These are phyloP conservation scores for Paramisgurnus dabryanus DNA, from an alignment of 2,113 vertebrate species.

Conservation along the genomic window DNA sequence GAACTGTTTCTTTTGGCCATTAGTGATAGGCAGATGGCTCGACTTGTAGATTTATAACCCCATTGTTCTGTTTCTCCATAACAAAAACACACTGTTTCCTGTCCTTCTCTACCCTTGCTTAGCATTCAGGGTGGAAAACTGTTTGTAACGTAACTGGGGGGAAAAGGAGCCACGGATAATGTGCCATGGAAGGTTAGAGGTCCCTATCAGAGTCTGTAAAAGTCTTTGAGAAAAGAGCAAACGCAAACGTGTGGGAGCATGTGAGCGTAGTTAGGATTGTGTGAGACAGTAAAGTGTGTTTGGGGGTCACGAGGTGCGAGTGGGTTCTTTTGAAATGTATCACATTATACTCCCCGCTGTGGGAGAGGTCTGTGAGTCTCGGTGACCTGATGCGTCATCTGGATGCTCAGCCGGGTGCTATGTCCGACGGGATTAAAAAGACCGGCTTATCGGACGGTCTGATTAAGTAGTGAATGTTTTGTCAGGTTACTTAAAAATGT, in stretches of 20 bases:
- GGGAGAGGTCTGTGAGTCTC: conserved; percentile 29
- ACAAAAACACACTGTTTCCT: conserved; percentile 54
- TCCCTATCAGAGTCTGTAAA: conserved; percentile 16
- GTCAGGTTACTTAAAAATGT: not conserved
- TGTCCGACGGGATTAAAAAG: not conserved
- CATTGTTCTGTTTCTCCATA: conserved; percentile 50
- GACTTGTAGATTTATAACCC: conserved; percentile 36
- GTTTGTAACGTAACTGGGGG: conserved; percentile 3
- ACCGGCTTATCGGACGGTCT: not conserved
- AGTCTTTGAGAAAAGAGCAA: conserved; percentile 8
- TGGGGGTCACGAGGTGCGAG: conserved; percentile 45
- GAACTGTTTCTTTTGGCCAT: conserved; percentile 55
- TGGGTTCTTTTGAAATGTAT: conserved; percentile 41
- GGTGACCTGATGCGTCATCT: conserved; percentile 33
- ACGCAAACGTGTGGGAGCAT: conserved; percentile 7
- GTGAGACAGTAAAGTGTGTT: conserved; percentile 36
- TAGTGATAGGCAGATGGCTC: conserved; percentile 25
- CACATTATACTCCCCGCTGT: conserved; percentile 18
- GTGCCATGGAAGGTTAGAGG: conserved; percentile 10
- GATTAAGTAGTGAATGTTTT: not conserved
- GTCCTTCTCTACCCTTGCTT: conserved; percentile 3
- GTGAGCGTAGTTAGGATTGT: conserved; percentile 13
- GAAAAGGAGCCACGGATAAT: conserved; percentile 12
- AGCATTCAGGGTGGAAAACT: conserved; percentile 27
- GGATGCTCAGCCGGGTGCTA: conserved; percentile 14